phyloP scores from a whole-genome alignment of 2,797 vertebrate genomes.

The Pelochelys cantorii region DNA sequence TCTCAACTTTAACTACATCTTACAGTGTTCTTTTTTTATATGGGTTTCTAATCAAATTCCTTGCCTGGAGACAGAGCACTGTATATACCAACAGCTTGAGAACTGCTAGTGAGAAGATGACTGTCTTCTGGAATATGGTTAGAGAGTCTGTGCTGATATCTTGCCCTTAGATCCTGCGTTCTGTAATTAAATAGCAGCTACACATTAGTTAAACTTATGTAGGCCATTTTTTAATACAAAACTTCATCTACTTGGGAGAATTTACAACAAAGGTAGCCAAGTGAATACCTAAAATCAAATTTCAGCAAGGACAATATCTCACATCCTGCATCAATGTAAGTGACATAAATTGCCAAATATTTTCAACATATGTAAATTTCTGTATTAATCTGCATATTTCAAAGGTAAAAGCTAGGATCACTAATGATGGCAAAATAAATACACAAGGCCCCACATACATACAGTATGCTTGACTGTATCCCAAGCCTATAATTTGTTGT shows the following conservation, averaged over 20 bases:
- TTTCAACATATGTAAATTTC: constrained; percentile 9
- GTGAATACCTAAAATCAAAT: neutral
- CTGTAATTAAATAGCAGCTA: neutral
- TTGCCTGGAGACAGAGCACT: neutral
- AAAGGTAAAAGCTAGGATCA: neutral
- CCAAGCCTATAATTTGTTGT: constrained; percentile 4
- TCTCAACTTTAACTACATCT: neutral
- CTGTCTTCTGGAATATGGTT: neutral
- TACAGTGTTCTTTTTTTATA: neutral
- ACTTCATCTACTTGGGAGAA: neutral
- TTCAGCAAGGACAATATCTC: neutral
- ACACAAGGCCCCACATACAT: neutral
- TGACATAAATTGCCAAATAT: neutral
- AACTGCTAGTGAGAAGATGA: neutral
- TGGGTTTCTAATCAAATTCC: neutral
- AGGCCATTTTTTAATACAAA: neutral
- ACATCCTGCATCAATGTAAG: neutral
- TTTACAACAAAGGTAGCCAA: neutral
- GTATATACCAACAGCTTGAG: neutral
- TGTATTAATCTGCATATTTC: neutral
- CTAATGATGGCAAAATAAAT: neutral
- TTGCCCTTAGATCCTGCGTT: neutral
- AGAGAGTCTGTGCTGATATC: neutral
- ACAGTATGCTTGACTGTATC: neutral
- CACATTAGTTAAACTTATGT: neutral